A percentile compares a stretch with the other conserved stretches of the same genome.
These are phyloP conservation scores for Calameuta filiformis DNA, from an alignment of 2,888 invertebrate genomes.

Conservation along the genomic window DNA sequence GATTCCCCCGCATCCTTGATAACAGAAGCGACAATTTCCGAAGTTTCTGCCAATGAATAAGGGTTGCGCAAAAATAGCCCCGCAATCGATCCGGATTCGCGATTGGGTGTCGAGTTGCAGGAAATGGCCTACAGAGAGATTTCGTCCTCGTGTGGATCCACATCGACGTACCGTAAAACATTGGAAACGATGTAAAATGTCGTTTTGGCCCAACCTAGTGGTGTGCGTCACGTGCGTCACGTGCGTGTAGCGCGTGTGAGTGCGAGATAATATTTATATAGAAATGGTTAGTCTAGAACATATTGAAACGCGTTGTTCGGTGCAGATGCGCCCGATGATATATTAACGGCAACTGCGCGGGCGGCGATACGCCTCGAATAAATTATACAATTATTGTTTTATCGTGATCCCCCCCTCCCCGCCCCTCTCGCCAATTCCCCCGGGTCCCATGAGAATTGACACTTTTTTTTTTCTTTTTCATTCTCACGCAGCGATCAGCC, in stretches of 20 bases:
- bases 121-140: too few species aligned
- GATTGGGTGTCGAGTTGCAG: too few species aligned
- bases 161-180: neutral
- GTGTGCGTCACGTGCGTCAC: too few species aligned
- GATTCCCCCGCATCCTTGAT: too few species aligned
- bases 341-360: conserved; percentile 65
- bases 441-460: neutral
- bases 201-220: neutral
- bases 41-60: too few species aligned
- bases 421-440: neutral
- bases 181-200: neutral
- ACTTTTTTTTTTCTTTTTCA: too few species aligned
- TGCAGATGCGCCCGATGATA: conserved; percentile 66
- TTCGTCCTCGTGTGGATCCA: too few species aligned
- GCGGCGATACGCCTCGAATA: conserved; percentile 60
- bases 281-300: conserved; percentile 57
- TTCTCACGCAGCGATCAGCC: too few species aligned
- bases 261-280: conserved; percentile 50
- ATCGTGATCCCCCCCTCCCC: conserved; percentile 44
- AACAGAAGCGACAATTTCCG: too few species aligned
- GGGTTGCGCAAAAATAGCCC: too few species aligned
- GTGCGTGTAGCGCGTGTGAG: neutral
- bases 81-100: too few species aligned
- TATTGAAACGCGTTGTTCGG: conserved; percentile 63
- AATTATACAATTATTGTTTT: conserved; percentile 66